Evolutionary conservation across 2,113 vertebrate species (phyloP).

Genomic region (Dinomys branickii): DNA sequence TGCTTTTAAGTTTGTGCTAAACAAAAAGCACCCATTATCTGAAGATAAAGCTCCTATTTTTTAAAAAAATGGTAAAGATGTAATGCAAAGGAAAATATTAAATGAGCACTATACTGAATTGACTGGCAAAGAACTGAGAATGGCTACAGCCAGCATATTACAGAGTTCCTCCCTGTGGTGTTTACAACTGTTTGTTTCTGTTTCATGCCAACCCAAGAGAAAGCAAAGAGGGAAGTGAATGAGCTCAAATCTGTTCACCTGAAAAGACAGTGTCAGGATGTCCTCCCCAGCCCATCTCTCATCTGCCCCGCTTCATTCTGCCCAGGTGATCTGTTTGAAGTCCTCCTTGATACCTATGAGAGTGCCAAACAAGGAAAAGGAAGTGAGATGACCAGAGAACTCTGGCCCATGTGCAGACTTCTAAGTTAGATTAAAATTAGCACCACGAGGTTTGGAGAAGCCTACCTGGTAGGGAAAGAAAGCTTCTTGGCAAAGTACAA

Average conservation of each 20-base stretch:
- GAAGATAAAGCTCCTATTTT: conserved; percentile 75
- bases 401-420: conserved; percentile 37
- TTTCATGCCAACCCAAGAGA: conserved; percentile 70
- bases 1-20: conserved; percentile 60
- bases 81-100: conserved; percentile 20
- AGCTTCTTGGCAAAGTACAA: conserved; percentile 74
- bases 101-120: conserved; percentile 42
- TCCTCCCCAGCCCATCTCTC: conserved; percentile 60
- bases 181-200: conserved; percentile 78
- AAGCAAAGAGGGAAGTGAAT: conserved; percentile 71
- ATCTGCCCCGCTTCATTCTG: background rate
- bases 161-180: conserved; percentile 69
- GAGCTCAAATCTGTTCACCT: conserved; percentile 70
- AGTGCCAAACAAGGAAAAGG: background rate
- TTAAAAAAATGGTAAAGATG: background rate
- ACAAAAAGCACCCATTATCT: conserved; percentile 65
- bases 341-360: conserved; percentile 45
- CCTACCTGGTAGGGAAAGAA: conserved; percentile 60
- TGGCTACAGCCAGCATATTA: conserved; percentile 66
- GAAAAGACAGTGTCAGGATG: conserved; percentile 70
- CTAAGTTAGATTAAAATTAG: conserved; percentile 75
- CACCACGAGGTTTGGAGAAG: conserved; percentile 51
- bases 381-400: conserved; percentile 40
- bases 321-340: conserved; percentile 57
- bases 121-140: conserved; percentile 63